A percentile compares a stretch with the other conserved stretches of the same genome.
Conservation (phyloP, 2,797 vertebrate species). For the Scleropages formosus region DNA sequence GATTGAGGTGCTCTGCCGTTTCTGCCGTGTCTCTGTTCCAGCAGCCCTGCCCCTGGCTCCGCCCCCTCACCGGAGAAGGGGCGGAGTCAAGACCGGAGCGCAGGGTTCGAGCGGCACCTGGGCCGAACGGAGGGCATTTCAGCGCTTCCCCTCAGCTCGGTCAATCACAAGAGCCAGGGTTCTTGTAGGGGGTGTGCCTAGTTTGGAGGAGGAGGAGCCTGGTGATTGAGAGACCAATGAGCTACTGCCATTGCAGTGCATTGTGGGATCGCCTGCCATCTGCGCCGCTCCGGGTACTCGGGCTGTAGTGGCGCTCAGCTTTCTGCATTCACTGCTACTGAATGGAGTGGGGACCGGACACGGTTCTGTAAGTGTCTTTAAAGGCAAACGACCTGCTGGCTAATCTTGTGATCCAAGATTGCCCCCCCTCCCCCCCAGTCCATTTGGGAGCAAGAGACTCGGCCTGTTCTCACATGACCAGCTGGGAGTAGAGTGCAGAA, state of each 20-base stretch:
- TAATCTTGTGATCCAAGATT: constrained; percentile 63
- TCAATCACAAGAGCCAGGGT: too few relatives aligned
- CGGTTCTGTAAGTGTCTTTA: too few relatives aligned
- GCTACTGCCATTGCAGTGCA: constrained; percentile 25
- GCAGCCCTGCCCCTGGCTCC: constrained; percentile 1
- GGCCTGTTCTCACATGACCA: constrained; percentile 50
- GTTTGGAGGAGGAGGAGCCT: neutral
- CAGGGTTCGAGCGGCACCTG: neutral
- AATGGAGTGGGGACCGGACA: too few relatives aligned
- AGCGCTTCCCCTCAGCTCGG: neutral
- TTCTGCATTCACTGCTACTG: constrained; percentile 34
- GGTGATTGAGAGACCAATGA: neutral
- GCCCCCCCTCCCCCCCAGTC: too few relatives aligned
- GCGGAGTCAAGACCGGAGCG: neutral
- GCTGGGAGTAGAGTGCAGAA: constrained; percentile 55
- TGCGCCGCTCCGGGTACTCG: neutral
- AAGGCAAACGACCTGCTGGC: constrained; percentile 70
- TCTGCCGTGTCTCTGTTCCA: constrained; percentile 45
- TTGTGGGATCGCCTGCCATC: constrained; percentile 31
- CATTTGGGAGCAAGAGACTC: too few relatives aligned
- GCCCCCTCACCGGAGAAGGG: neutral
- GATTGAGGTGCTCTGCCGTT: constrained; percentile 58
- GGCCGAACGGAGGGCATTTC: neutral
- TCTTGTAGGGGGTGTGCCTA: neutral
- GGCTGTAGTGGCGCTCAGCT: neutral